Evolutionary conservation across 2,797 vertebrate genomes (phyloP), one percentile per base, ranked within the genome.

Genomic region (Florisuga fusca): DNA sequence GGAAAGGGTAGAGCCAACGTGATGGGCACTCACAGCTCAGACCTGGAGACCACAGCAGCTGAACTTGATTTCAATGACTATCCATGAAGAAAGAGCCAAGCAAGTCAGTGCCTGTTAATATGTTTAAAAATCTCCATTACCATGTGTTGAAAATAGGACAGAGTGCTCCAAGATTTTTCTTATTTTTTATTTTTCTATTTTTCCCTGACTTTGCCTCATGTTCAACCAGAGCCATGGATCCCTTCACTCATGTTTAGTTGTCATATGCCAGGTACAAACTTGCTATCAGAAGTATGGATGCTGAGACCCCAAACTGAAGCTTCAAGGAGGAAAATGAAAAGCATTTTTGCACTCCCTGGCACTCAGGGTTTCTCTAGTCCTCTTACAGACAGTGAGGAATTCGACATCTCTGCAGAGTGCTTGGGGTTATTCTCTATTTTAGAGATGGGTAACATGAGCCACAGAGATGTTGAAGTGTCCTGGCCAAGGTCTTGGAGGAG

Each of bases 401-500:
- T 75, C 25, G 50, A 29, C 54, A 15, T 34, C 83, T 61, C 34
- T 69, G 18, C 57, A 57, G 59, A 62, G 22, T 10, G 29, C 25
- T 80, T 48, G 3, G 11, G 48, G 45, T 51, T 62, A 17, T 46
- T 61, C 6, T 29, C 34, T 76, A 48, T 18, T 87, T 74, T 53
- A 71, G 15, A 20, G 34, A 7, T 1, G 11, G 53, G 25, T 54
- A 50, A 74, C 0, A 1, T 55, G 68, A 94, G 43, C 26, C 86
- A 86, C 34, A 15, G 69, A 64, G 33, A 10, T 18, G n/a, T 71
- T 78, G 27, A 31, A 77, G 51, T 0, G 0, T 69, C 33, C 46
- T 61, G 41, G 64, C 8, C 76, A 81, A 85, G 58, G 62, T 74
- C 79, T 86, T 72, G 51, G 69, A 86, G 41, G 36, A 89, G 15